These are phyloP conservation scores for Sicus ferrugineus DNA, from an alignment of 2,888 invertebrate species.

Conservation along the genomic window DNA sequence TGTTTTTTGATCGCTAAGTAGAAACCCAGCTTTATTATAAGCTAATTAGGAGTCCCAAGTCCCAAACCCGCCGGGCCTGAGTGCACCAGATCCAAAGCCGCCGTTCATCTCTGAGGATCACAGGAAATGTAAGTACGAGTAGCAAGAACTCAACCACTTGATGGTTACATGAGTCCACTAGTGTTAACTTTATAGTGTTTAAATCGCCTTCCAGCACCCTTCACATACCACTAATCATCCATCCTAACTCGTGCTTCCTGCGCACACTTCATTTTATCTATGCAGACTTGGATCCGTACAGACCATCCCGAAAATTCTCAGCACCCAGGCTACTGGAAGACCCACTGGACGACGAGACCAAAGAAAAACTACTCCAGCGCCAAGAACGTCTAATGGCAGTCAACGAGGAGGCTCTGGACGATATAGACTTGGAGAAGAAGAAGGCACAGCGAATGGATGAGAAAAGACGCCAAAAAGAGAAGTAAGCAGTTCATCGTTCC, in stretches of 20 bases:
- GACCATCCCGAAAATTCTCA: constrained; percentile 76
- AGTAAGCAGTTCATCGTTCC: constrained; percentile 45
- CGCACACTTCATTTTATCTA: constrained; percentile 21
- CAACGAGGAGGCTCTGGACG: constrained; percentile 61
- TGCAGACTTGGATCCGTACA: constrained; percentile 73
- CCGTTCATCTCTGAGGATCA: constrained; percentile 16
- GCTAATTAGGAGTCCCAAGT: constrained; percentile 8
- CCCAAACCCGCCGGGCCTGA: constrained; percentile 5
- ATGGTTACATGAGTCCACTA: not conserved
- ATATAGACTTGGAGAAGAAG: constrained; percentile 66
- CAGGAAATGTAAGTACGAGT: constrained; percentile 34
- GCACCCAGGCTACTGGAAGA: constrained; percentile 69
- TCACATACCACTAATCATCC: constrained; percentile 23
- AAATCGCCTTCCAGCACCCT: constrained; percentile 22
- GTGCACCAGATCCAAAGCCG: constrained; percentile 20
- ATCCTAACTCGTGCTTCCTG: constrained; percentile 27
- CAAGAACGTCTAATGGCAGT: constrained; percentile 69
- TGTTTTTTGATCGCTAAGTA: constrained; percentile 32
- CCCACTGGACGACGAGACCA: constrained; percentile 67
- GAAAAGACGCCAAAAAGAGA: constrained; percentile 66
- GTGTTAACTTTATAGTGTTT: not conserved
- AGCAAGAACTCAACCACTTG: not conserved
- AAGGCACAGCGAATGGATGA: constrained; percentile 67
- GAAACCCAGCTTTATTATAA: not conserved
- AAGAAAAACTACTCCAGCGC: constrained; percentile 72